Percentiles rank a stretch among this genome's conserved stretches.
Conservation (phyloP, 53 echinoderm and acorn worm species). For the Actinopyga echinites region DNA sequence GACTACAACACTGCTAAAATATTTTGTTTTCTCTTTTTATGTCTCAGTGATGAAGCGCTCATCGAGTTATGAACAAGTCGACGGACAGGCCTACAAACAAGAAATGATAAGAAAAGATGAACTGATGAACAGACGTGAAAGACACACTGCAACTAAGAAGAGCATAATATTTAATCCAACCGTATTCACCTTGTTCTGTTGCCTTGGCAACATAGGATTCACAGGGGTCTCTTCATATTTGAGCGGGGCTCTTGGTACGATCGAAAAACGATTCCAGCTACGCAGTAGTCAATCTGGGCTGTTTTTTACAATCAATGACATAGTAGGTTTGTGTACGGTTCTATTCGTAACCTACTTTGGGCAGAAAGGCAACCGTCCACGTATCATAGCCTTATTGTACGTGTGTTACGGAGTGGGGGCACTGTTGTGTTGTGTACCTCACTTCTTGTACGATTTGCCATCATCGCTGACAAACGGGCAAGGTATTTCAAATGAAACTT, state of each 20-base stretch:
- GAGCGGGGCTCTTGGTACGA: slow-evolving; percentile 65
- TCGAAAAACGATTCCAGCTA: slow-evolving; percentile 89
- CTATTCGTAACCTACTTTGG: slow-evolving; percentile 90
- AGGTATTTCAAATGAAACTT: background rate
- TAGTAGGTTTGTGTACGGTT: slow-evolving; percentile 71
- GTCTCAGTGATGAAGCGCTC: background rate
- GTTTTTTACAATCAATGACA: slow-evolving; percentile 74
- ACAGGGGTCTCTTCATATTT: slow-evolving; percentile 50
- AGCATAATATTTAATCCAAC: slow-evolving; percentile 48
- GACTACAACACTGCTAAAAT: too few relatives aligned
- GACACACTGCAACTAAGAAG: background rate
- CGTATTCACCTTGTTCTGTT: slow-evolving; percentile 34
- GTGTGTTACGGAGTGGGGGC: slow-evolving; percentile 62
- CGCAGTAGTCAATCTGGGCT: slow-evolving; percentile 78
- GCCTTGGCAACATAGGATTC: slow-evolving; percentile 38
- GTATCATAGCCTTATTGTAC: slow-evolving; percentile 1
- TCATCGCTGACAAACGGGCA: background rate
- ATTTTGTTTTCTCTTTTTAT: too few relatives aligned
- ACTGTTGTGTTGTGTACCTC: slow-evolving; percentile 70
- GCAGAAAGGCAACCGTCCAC: slow-evolving; percentile 74
- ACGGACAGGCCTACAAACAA: background rate
- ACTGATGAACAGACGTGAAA: background rate
- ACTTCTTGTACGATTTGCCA: slow-evolving; percentile 77
- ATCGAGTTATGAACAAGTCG: slow-evolving; percentile 18
- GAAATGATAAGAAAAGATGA: background rate